A percentile compares a stretch with the other conserved stretches of the same genome.
phyloP scores from a whole-genome alignment of 2,888 invertebrate species.

The Plusia festucae region DNA sequence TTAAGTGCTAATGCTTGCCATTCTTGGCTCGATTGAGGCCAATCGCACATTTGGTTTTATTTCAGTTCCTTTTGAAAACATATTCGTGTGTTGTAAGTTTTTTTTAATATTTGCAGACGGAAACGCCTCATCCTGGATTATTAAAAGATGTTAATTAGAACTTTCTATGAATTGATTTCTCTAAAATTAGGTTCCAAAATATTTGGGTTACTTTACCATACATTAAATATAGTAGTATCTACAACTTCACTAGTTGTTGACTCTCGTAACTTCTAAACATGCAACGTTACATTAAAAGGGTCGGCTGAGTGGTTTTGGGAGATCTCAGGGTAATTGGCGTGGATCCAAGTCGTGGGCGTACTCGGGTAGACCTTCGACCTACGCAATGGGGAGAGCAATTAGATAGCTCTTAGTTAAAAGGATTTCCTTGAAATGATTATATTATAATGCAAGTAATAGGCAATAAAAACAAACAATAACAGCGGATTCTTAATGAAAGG shows the following conservation, averaged over 20 bases:
- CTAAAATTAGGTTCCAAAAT: neutral
- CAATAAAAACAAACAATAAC: slow-evolving; percentile 5
- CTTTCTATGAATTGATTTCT: neutral
- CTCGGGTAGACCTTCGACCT: slow-evolving; percentile 43
- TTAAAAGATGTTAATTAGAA: too few species aligned
- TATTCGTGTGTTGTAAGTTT: too few species aligned
- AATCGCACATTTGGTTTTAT: neutral
- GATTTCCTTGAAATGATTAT: too few species aligned
- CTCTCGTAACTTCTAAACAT: slow-evolving; percentile 8
- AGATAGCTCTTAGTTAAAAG: slow-evolving; percentile 20
- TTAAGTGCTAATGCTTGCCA: neutral
- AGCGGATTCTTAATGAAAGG: slow-evolving; percentile 1
- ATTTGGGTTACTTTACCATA: neutral
- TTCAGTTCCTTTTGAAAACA: neutral
- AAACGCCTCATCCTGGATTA: too few species aligned
- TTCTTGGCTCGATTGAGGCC: neutral
- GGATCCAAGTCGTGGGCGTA: slow-evolving; percentile 65
- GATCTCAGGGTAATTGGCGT: slow-evolving; percentile 65
- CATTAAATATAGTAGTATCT: neutral
- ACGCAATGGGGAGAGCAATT: slow-evolving; percentile 23
- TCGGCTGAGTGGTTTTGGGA: slow-evolving; percentile 34
- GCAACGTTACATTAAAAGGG: slow-evolving; percentile 25
- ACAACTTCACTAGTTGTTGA: neutral
- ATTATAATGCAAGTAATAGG: slow-evolving; percentile 13
- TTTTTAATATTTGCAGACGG: too few species aligned